These are phyloP conservation scores for Osmerus eperlanus DNA, from an alignment of 2,113 vertebrate species.

Conservation along the genomic window DNA sequence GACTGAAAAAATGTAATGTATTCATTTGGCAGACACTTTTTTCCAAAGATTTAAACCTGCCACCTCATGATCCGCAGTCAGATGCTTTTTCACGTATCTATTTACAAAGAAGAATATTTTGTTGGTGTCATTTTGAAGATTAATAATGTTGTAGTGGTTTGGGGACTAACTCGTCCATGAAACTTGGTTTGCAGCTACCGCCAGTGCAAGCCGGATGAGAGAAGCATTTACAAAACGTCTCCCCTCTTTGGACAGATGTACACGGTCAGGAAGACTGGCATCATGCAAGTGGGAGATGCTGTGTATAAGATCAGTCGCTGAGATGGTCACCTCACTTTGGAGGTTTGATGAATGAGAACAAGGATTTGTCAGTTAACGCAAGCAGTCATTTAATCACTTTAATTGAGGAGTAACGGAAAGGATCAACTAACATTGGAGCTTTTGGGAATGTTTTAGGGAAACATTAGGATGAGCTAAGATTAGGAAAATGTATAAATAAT, in stretches of 20 bases:
- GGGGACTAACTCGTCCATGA: neutral
- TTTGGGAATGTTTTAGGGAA: too few relatives aligned
- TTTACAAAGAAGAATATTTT: too few relatives aligned
- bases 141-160: too few relatives aligned
- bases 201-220: constrained; percentile 75
- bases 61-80: neutral
- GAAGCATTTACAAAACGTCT: constrained; percentile 70
- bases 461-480: too few relatives aligned
- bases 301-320: constrained; percentile 76
- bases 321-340: constrained; percentile 9
- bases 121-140: too few relatives aligned
- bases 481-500: too few relatives aligned
- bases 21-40: neutral
- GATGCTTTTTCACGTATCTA: neutral
- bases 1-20: neutral
- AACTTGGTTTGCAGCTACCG: constrained; percentile 75
- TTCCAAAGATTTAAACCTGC: too few relatives aligned
- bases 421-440: too few relatives aligned
- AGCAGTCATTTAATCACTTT: too few relatives aligned
- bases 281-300: constrained; percentile 79
- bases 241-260: constrained; percentile 86
- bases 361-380: too few relatives aligned
- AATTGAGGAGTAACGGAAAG: too few relatives aligned
- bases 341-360: neutral
- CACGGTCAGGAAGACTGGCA: constrained; percentile 74